Percentiles rank a stretch among this genome's conserved stretches.
Conservation (phyloP, 2,888 invertebrate species). For the Nephrotoma guestfalica region DNA sequence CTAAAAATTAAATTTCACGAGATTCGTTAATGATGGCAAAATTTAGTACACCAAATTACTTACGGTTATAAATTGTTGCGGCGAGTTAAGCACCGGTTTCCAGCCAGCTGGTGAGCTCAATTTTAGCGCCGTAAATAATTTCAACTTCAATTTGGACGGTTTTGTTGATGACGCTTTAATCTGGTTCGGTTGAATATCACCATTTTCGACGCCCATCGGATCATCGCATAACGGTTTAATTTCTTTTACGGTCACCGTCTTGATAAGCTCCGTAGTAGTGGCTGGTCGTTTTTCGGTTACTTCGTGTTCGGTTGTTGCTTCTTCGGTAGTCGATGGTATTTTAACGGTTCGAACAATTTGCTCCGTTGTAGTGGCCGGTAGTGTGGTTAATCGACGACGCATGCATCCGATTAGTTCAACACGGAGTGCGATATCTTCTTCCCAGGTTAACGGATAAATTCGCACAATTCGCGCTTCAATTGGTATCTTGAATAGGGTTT, state of each 20-base stretch:
- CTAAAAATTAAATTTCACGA: slow-evolving; percentile 18
- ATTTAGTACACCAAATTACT: slow-evolving; percentile 10
- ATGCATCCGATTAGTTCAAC: slow-evolving; percentile 62
- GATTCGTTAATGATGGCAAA: not conserved
- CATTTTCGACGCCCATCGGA: slow-evolving; percentile 54
- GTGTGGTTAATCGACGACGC: slow-evolving; percentile 13
- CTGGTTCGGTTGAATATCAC: slow-evolving; percentile 43
- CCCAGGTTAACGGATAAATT: slow-evolving; percentile 62
- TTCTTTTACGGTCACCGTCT: slow-evolving; percentile 4
- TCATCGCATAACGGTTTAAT: slow-evolving; percentile 43
- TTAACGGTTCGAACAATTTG: slow-evolving; percentile 1
- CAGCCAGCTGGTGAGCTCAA: slow-evolving; percentile 38
- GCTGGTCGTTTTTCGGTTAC: not conserved
- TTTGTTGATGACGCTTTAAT: slow-evolving; percentile 24
- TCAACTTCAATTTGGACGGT: slow-evolving; percentile 20
- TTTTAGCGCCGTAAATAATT: slow-evolving; percentile 25
- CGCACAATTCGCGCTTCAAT: slow-evolving; percentile 60
- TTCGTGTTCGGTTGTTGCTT: not conserved
- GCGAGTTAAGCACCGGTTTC: slow-evolving; percentile 50
- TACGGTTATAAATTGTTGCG: slow-evolving; percentile 55
- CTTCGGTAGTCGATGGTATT: slow-evolving; percentile 5
- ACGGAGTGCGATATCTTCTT: slow-evolving; percentile 48
- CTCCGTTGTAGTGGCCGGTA: slow-evolving; percentile 13
- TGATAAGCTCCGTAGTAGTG: not conserved
- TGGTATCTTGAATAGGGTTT: slow-evolving; percentile 52